Conservation (phyloP, 2,797 vertebrate species). For the Urophycis tenuis region DNA sequence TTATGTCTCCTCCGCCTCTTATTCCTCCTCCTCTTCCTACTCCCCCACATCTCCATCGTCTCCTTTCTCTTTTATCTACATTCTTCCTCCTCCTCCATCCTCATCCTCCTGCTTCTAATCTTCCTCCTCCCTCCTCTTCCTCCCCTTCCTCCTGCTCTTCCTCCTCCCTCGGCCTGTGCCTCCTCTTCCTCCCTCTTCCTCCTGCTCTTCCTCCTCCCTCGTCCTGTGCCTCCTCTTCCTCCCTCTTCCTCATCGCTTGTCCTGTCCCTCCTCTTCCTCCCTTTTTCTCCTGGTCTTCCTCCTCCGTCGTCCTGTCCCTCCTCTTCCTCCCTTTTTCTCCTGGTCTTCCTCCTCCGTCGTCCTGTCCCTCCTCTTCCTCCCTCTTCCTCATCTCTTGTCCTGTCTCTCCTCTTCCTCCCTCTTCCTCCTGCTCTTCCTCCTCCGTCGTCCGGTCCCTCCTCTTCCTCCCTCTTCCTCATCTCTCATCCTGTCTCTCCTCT, state of each 20-base stretch:
- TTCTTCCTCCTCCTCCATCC: not conserved
- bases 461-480: too few relatives aligned
- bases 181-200: not conserved
- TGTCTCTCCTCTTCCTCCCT: too few relatives aligned
- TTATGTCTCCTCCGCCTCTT: too few relatives aligned
- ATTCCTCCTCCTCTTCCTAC: too few relatives aligned
- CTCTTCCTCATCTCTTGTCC: not conserved
- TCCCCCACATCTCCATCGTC: too few relatives aligned
- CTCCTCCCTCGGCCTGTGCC: conserved; percentile 24
- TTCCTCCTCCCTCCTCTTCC: not conserved
- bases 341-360: not conserved
- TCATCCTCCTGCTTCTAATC: not conserved
- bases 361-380: too few relatives aligned
- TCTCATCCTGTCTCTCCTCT: too few relatives aligned
- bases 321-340: not conserved
- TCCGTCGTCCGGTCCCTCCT: too few relatives aligned
- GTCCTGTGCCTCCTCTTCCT: conserved; percentile 26
- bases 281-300: not conserved
- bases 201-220: not conserved
- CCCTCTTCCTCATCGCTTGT: too few relatives aligned
- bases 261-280: not conserved
- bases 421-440: too few relatives aligned
- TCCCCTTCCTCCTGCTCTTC: not conserved
- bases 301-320: not conserved
- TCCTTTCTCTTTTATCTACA: too few relatives aligned